Evolutionary conservation across 2,797 vertebrate genomes (phyloP), one percentile per base, ranked within the genome.

Genomic region (Sebastes ruberrimus): DNA sequence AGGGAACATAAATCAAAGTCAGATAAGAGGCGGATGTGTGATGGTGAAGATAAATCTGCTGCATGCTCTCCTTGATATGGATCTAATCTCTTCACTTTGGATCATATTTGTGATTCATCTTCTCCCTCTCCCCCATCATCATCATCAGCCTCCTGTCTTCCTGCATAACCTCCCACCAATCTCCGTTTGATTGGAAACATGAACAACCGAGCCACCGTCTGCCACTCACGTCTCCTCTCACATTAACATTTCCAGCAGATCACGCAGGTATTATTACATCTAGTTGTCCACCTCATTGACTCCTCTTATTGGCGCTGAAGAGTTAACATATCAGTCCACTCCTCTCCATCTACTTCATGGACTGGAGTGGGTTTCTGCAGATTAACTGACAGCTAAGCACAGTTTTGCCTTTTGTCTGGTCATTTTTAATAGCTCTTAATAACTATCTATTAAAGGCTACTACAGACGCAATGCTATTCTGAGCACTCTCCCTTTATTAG

Each of bases 351-450:
- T 79, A 71, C 81, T 62, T 38, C 66, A 59, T 3, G 9, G 70
- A n/a, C 64, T 66, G 28, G 66, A 68, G 80, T 74, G 70, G 35
- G 55, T 72, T 72, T 82, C 20, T 79, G 56, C 6, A 42, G 61
- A 84, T 81, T 74, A 84, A 73, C 78, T 72, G 87, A 74, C 72
- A 73, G 82, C 67, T 57, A 80, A 83, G 80, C 63, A 79, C 69
- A 90, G 77, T 84, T 89, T 82, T 86, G 81, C 68, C 84, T 89
- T 89, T 86, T 86, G 83, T 92, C 75, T 91, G 80, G 76, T 84
- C 66, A 71, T 83, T 90, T 90, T 88, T 90, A 93, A 94, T 92
- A 82, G 85, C 69, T 73, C 80, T 64, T 93, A 91, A 94, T 93
- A 82, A 86, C 68, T 10, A 33, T 84, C 76, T 94, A 88, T 92